Conservation (phyloP, 2,888 invertebrate species). For the Cinara cedri region DNA sequence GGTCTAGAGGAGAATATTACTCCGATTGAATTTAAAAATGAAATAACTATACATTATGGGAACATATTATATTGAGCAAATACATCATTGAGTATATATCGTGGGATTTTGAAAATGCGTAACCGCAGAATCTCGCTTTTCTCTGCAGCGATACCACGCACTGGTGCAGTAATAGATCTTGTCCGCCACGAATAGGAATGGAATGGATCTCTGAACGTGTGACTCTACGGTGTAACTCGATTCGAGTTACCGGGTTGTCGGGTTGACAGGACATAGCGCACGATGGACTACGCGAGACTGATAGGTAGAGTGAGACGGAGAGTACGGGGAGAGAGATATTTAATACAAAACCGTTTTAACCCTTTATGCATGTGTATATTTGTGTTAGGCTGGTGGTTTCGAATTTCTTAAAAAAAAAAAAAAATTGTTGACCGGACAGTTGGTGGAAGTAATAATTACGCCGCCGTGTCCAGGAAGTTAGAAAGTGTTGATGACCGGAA, state of each 20-base stretch:
- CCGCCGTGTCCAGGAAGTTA: conserved; percentile 44
- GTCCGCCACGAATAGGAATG: conserved; percentile 49
- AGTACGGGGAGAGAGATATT: conserved; percentile 35
- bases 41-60: conserved; percentile 41
- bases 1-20: not conserved
- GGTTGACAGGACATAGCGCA: conserved; percentile 46
- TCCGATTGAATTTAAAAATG: conserved; percentile 4
- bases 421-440: conserved; percentile 30
- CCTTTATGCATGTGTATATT: conserved; percentile 30
- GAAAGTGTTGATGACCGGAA: conserved; percentile 54
- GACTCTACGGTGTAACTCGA: conserved; percentile 54
- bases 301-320: conserved; percentile 22
- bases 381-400: conserved; percentile 46
- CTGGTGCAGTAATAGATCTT: conserved; percentile 48
- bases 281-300: conserved; percentile 46
- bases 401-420: conserved; percentile 40
- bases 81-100: conserved; percentile 36
- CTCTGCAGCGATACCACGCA: conserved; percentile 23
- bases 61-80: conserved; percentile 32
- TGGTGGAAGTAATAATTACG: conserved; percentile 53
- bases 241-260: conserved; percentile 26
- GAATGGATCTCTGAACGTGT: conserved; percentile 56
- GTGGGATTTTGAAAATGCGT: conserved; percentile 56
- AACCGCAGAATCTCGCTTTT: conserved; percentile 55
- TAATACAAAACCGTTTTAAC: conserved; percentile 55